Conservation (phyloP, 2,797 vertebrate species). For the Paramormyrops hopkinsi region DNA sequence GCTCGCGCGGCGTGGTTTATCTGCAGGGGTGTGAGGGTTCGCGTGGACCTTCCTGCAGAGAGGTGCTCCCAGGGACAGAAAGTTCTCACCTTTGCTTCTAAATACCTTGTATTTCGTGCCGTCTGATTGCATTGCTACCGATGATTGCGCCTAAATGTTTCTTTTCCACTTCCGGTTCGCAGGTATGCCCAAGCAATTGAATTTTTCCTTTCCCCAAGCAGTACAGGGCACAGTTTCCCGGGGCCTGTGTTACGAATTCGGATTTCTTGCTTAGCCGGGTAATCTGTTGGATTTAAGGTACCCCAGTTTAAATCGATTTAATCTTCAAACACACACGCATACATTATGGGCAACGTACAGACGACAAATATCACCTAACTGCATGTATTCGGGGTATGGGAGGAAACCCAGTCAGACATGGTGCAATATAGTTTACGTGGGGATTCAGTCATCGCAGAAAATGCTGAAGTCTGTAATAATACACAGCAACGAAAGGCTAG, state of each 20-base stretch:
- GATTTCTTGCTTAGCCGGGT: not conserved
- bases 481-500: not conserved
- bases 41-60: not conserved
- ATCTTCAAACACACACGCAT: not conserved
- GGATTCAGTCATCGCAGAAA: not conserved
- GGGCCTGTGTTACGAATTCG: not conserved
- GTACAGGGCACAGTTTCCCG: not conserved
- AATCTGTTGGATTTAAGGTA: not conserved
- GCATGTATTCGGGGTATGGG: not conserved
- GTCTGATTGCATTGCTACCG: not conserved
- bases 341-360: not conserved
- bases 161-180: slow-evolving; percentile 1
- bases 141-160: not conserved
- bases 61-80: not conserved
- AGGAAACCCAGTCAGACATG: not conserved
- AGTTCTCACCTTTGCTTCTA: not conserved
- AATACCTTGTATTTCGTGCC: not conserved
- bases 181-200: not conserved
- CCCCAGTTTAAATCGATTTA: not conserved
- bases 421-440: not conserved
- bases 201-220: not conserved
- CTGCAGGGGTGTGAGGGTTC: not conserved
- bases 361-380: not conserved
- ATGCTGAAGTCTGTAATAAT: not conserved
- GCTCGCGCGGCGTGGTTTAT: not conserved